Conservation (phyloP, 2,797 vertebrate species). For the Manis crassicaudata region DNA sequence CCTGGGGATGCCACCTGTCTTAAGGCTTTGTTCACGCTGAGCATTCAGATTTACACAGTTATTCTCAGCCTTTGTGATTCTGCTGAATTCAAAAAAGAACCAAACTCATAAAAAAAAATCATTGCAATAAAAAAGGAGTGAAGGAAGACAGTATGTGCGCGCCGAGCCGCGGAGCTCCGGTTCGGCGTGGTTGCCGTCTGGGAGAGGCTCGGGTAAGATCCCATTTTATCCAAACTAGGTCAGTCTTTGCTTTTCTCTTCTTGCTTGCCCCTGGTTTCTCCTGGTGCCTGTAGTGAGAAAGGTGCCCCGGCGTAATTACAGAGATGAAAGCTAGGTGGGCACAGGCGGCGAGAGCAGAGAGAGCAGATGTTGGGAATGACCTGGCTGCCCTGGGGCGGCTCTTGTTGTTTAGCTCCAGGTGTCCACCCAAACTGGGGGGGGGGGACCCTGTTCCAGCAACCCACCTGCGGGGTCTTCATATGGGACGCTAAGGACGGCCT, state of each 20-base stretch:
- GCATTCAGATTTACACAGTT: not conserved
- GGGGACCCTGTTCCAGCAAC: too few species aligned
- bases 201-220: not conserved
- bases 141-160: not conserved
- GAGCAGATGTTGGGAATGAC: rapidly evolving
- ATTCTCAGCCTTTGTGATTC: not conserved
- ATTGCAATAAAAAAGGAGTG: not conserved
- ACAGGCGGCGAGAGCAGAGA: not conserved
- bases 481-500: not conserved
- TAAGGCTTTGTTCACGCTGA: not conserved
- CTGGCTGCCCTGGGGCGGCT: rapidly evolving
- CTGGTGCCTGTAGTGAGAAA: not conserved
- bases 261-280: not conserved
- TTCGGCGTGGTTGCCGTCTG: not conserved
- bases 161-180: rapidly evolving
- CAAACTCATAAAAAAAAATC: not conserved
- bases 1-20: rapidly evolving
- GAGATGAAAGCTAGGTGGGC: not conserved
- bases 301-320: not conserved
- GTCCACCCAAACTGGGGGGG: not conserved
- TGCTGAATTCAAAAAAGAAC: not conserved
- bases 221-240: constrained; percentile 48
- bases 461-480: not conserved
- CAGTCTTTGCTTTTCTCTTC: not conserved
- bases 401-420: rapidly evolving